phyloP scores from a whole-genome alignment of 2,113 vertebrate genomes.

The Xerus inauris region DNA sequence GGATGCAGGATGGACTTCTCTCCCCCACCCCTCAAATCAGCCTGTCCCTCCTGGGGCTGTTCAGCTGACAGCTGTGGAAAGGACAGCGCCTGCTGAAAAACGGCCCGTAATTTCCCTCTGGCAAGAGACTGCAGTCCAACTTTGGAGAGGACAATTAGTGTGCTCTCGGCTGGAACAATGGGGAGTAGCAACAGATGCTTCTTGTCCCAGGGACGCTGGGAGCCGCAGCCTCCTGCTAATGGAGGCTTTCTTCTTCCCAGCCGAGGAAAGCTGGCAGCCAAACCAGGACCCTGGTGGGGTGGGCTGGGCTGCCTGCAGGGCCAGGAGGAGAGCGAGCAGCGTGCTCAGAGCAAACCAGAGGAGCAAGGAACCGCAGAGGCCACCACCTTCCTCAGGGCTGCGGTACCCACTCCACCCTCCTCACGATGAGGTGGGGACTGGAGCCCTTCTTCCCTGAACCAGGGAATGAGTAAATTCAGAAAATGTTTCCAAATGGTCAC shows the following conservation, averaged over 20 bases:
- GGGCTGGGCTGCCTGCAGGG: not conserved
- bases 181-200: slow-evolving; percentile 83
- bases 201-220: slow-evolving; percentile 72
- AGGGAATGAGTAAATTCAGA: not conserved
- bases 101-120: slow-evolving; percentile 76
- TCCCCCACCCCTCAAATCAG: not conserved
- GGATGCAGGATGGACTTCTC: slow-evolving; percentile 42
- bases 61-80: slow-evolving; percentile 82
- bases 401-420: not conserved
- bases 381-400: not conserved
- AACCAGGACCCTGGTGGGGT: slow-evolving; percentile 36
- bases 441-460: not conserved
- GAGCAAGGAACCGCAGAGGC: not conserved
- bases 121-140: slow-evolving; percentile 78
- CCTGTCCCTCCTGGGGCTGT: slow-evolving; percentile 71
- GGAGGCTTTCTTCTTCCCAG: slow-evolving; percentile 72
- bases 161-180: slow-evolving; percentile 80
- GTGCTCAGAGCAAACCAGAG: not conserved
- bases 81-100: slow-evolving; percentile 74
- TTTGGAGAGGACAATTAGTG: slow-evolving; percentile 82
- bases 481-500: not conserved
- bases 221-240: slow-evolving; percentile 70
- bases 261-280: slow-evolving; percentile 60
- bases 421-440: not conserved
- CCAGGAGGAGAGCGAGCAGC: not conserved